Conservation (phyloP, 2,797 vertebrate genomes). For the Pampus argenteus region DNA sequence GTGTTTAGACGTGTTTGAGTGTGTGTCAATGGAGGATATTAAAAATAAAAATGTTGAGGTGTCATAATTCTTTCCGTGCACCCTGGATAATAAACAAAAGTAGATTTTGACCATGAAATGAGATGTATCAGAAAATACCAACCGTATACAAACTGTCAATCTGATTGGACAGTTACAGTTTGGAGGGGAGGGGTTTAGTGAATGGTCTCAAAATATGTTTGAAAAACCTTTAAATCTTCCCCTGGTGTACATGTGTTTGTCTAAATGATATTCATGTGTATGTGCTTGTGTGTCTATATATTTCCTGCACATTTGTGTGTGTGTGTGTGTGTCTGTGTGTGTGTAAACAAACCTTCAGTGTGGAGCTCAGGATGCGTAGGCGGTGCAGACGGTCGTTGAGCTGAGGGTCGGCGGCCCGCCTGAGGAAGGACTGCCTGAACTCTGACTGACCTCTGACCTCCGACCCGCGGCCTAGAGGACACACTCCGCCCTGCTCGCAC, state of each 20-base stretch:
- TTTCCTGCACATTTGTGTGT: neutral
- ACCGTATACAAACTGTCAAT: neutral
- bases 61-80: neutral
- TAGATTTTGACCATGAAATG: neutral
- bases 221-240: neutral
- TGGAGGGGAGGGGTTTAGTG: neutral
- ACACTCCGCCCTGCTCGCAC: conserved; percentile 94
- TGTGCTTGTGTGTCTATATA: neutral
- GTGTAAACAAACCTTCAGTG: conserved; percentile 90
- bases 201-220: neutral
- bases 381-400: conserved; percentile 97
- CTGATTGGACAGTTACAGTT: neutral
- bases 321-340: conserved; percentile 1
- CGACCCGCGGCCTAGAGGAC: conserved; percentile 87
- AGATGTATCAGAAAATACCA: neutral
- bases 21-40: conserved; percentile 9
- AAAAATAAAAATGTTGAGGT: neutral
- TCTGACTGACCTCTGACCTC: conserved; percentile 81
- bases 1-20: conserved; percentile 7
- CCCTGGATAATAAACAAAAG: neutral
- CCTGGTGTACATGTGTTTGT: neutral
- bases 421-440: conserved; percentile 94
- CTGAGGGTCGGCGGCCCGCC: conserved; percentile 93
- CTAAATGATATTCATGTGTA: neutral
- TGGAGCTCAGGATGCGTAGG: conserved; percentile 97